Percentiles rank a stretch among this genome's conserved stretches.
These are phyloP conservation scores for Gallinago paraguaiae DNA, from an alignment of 2,113 vertebrate species.

Conservation along the genomic window DNA sequence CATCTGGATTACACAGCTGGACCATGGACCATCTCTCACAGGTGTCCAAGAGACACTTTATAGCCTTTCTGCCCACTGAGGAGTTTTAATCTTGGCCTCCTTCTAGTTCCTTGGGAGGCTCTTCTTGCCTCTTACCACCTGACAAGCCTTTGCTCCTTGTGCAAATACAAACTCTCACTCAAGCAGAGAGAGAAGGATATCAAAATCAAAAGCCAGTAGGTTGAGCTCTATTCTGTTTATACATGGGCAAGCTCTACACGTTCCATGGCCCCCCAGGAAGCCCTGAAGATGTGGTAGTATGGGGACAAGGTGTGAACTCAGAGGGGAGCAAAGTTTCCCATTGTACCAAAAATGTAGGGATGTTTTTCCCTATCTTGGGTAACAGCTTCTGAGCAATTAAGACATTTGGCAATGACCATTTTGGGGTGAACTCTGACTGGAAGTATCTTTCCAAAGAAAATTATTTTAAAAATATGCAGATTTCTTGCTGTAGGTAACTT, in stretches of 20 bases:
- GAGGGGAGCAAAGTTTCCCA: background rate
- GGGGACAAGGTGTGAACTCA: background rate
- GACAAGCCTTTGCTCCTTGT: background rate
- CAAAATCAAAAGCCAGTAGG: background rate
- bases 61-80: background rate
- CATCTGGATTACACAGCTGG: rapidly evolving
- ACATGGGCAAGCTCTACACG: background rate
- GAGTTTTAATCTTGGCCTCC: background rate
- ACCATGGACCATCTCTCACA: background rate
- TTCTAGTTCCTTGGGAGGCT: background rate
- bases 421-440: background rate
- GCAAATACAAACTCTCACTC: background rate
- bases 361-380: background rate
- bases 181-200: background rate
- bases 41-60: background rate
- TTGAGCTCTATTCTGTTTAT: background rate
- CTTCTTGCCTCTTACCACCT: background rate
- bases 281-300: background rate
- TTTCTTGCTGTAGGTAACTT: constrained; percentile 60
- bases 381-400: background rate
- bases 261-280: background rate
- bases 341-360: background rate
- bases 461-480: constrained; percentile 54
- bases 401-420: background rate
- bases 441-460: constrained; percentile 61